phyloP scores from a whole-genome alignment of 2,113 vertebrate genomes.

The Cavia aperea region DNA sequence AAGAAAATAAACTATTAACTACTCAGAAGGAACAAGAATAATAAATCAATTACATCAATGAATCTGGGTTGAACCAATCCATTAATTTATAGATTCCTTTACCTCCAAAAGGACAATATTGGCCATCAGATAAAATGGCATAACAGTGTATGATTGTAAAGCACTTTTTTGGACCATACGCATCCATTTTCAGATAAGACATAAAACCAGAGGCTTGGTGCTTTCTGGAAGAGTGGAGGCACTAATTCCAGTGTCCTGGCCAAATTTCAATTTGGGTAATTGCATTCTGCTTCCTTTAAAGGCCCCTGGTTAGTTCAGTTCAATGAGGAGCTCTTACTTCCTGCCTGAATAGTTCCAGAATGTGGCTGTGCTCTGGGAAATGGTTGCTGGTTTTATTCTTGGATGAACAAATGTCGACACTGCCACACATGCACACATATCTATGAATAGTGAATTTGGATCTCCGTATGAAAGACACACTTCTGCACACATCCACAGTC shows the following conservation, averaged over 20 bases:
- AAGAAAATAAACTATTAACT: background rate
- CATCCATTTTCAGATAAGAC: constrained; percentile 25
- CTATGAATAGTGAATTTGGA: background rate
- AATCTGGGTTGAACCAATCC: background rate
- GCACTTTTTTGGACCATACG: background rate
- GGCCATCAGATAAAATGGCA: background rate
- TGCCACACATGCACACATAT: background rate
- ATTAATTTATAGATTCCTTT: background rate
- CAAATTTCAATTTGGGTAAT: constrained; percentile 36
- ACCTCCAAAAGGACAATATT: background rate
- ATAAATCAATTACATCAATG: background rate
- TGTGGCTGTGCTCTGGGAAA: constrained; percentile 6
- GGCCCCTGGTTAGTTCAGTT: constrained; percentile 29
- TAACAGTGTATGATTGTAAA: background rate
- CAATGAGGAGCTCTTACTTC: constrained; percentile 6
- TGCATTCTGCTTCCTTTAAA: constrained; percentile 32
- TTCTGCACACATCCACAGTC: background rate
- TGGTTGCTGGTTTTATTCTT: background rate
- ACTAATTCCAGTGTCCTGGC: background rate
- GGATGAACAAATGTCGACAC: background rate
- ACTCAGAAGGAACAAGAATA: background rate
- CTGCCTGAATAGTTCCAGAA: constrained; percentile 38
- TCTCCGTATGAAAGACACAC: background rate
- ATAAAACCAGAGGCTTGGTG: constrained; percentile 25
- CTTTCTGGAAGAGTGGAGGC: constrained; percentile 33